phyloP scores from a whole-genome alignment of 2,797 vertebrate genomes.

The Propithecus perrieri region DNA sequence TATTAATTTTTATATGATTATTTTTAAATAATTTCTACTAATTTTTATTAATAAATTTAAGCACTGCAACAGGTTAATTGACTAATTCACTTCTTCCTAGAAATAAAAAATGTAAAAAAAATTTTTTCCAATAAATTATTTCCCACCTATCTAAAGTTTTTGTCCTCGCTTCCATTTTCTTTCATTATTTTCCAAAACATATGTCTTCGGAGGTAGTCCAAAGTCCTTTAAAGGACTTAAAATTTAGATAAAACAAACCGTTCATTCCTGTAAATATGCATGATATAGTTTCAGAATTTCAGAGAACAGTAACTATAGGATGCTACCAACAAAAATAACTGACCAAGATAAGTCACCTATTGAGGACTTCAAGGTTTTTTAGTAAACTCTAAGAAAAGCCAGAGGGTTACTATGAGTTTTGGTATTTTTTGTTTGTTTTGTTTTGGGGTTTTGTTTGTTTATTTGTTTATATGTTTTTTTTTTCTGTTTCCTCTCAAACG shows the following conservation, averaged over 20 bases:
- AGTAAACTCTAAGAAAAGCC: not conserved
- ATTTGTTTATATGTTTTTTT: not conserved
- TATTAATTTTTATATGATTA: not conserved
- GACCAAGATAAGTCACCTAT: not conserved
- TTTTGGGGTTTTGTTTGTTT: not conserved
- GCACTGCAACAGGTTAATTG: not conserved
- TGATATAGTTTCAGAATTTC: not conserved
- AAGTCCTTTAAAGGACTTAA: not conserved
- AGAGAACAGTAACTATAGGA: not conserved
- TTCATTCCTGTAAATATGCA: not conserved
- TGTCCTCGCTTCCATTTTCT: not conserved
- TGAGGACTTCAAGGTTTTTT: not conserved
- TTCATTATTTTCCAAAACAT: not conserved
- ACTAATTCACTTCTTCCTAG: not conserved
- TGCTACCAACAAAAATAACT: not conserved
- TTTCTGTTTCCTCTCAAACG: not conserved
- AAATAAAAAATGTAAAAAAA: not conserved
- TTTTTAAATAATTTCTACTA: not conserved
- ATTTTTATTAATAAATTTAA: constrained; percentile 23
- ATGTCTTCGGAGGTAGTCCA: not conserved
- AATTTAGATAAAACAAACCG: not conserved
- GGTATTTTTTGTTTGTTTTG: not conserved
- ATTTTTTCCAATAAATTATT: not conserved
- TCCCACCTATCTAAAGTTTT: not conserved
- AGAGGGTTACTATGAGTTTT: not conserved